Evolutionary conservation across 2,888 invertebrate genomes (phyloP), one percentile per base, ranked within the genome.

Genomic region (Epistrophe eligans): DNA sequence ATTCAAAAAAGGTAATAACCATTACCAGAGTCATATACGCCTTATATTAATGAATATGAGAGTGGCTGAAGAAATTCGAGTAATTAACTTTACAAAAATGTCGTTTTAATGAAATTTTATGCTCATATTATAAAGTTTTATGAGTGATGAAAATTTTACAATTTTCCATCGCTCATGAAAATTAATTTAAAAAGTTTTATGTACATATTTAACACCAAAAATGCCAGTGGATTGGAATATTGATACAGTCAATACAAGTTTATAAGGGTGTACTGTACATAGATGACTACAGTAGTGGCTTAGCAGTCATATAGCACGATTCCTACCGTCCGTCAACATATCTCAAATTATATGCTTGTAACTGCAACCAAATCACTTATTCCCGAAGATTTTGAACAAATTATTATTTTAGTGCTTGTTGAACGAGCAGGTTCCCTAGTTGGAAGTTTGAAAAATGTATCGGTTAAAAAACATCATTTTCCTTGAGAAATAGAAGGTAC

Each of bases 21-120:
- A n/a, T 28, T 62, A 9, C 28, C n/a, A 35, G 10, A 55, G n/a
- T n/a, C 11, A 13, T 58, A 58, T 58, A 58, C 24, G 24, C 35
- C 11, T 62, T 24, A 38, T 67, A 50, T 67, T 19, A 50, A 50
- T 50, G 19, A 50, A 67, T 50, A 9, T 17, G n/a, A n/a, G 32
- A 40, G 50, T 13, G 19, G n/a, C 38, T 48, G 76, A 32, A 17
- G 58, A 67, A 72, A 60, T 67, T 79, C 60, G 38, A 28, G 50
- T 66, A 73, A 73, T 83, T 79, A 73, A 67, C 72, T 77, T 72
- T 28, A 48, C n/a, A 48, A 40, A 62, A 58, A 72, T 60, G 48
- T 19, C 48, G 73, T 38, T 67, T 73, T 60, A 67, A 83, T 73
- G 64, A 55, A 73, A 71, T 73, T 67, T 73, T 38, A 67, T 73